Conservation (phyloP, 2,113 vertebrate genomes). For the Clarias macrocephalus region DNA sequence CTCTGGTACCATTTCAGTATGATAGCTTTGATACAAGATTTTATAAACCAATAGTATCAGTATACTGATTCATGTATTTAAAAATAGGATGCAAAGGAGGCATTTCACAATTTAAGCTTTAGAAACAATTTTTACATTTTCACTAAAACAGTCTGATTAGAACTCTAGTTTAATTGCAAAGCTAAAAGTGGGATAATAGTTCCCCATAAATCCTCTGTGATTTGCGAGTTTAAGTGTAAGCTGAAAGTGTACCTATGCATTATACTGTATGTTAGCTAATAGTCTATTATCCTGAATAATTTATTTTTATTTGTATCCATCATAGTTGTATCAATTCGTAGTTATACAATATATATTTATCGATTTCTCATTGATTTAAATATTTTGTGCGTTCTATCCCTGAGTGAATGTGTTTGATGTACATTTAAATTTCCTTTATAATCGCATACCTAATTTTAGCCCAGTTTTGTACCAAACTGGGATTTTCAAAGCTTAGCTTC, state of each 20-base stretch:
- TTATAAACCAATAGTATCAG: constrained; percentile 3
- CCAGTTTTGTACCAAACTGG: not conserved
- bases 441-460: constrained; percentile 12
- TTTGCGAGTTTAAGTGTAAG: constrained; percentile 46
- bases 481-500: constrained; percentile 8
- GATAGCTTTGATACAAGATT: constrained; percentile 24
- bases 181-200: constrained; percentile 58
- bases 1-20: not conserved
- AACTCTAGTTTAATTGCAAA: constrained; percentile 58
- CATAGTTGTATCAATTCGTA: not conserved
- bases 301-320: not conserved
- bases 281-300: constrained; percentile 36
- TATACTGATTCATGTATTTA: constrained; percentile 47
- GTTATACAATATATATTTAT: not conserved
- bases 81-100: constrained; percentile 37
- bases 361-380: not conserved
- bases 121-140: constrained; percentile 29
- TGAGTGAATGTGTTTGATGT: constrained; percentile 27
- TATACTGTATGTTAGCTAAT: constrained; percentile 60
- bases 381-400: constrained; percentile 3
- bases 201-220: constrained; percentile 42
- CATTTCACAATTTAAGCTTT: constrained; percentile 53
- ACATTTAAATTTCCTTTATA: constrained; percentile 28
- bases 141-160: constrained; percentile 50
- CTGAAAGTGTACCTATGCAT: constrained; percentile 30